These are phyloP conservation scores for Drosophila obscura DNA, from an alignment of 1,140 invertebrate species.

Conservation along the genomic window DNA sequence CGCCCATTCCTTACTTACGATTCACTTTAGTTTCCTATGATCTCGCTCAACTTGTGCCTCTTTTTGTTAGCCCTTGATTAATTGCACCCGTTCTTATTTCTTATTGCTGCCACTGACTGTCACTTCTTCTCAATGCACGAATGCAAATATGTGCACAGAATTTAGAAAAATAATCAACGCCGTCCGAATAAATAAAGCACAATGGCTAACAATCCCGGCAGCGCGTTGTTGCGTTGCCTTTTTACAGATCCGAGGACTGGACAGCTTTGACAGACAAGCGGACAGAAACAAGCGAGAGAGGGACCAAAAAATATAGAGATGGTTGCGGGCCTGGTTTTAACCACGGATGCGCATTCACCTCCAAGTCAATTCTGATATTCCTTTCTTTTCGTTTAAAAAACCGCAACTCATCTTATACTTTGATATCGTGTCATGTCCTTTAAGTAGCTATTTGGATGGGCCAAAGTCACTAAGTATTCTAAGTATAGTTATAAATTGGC, in stretches of 20 bases:
- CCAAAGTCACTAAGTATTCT: too few relatives aligned
- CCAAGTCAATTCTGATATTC: too few relatives aligned
- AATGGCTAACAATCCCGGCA: constrained; percentile 47
- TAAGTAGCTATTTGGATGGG: too few relatives aligned
- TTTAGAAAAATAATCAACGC: constrained; percentile 55
- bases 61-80: constrained; percentile 26
- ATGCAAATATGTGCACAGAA: constrained; percentile 57
- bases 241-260: constrained; percentile 25
- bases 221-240: constrained; percentile 26
- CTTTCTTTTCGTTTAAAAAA: too few relatives aligned
- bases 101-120: constrained; percentile 15
- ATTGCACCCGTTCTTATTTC: constrained; percentile 24
- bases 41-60: constrained; percentile 33
- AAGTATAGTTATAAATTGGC: too few relatives aligned
- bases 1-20: neutral
- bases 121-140: constrained; percentile 27
- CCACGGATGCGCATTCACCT: too few relatives aligned
- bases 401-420: too few relatives aligned
- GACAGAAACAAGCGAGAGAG: neutral
- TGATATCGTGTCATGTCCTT: too few relatives aligned
- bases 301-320: too few relatives aligned
- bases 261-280: neutral
- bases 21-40: constrained; percentile 2
- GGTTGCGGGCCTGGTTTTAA: too few relatives aligned
- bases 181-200: constrained; percentile 54